Percentiles rank a stretch among this genome's conserved stretches.
These are phyloP conservation scores for Drosophila barbarae DNA, from an alignment of 2,888 invertebrate species.

Conservation along the genomic window DNA sequence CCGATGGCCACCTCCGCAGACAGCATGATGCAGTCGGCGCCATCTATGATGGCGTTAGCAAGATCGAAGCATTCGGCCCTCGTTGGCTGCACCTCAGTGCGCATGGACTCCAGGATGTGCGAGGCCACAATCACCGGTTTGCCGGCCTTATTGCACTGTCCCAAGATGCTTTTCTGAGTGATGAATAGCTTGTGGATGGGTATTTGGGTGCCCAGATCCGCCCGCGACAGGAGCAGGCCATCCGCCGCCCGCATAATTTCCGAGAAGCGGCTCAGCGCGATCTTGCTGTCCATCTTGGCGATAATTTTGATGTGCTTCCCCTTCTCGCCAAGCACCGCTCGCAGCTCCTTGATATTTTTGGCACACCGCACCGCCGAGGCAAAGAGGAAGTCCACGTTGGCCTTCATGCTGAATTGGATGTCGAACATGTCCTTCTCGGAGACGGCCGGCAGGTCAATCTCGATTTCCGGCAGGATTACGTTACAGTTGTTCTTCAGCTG, in stretches of 20 bases:
- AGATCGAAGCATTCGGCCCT: conserved; percentile 98
- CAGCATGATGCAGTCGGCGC: conserved; percentile 98
- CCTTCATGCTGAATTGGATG: conserved; percentile 91
- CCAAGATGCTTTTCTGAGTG: conserved; percentile 97
- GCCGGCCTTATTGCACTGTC: conserved; percentile 93
- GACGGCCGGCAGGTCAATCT: conserved; percentile 96
- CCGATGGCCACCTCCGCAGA: conserved; percentile 99
- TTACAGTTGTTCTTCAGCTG: conserved; percentile 95
- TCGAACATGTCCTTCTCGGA: conserved; percentile 96
- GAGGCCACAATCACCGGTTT: conserved; percentile 98
- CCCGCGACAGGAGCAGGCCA: conserved; percentile 97
- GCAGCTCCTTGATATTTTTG: conserved; percentile 89
- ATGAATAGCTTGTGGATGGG: conserved; percentile 97
- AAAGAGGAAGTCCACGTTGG: conserved; percentile 91
- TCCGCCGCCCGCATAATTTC: conserved; percentile 94
- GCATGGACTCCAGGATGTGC: conserved; percentile 98
- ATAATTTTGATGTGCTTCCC: conserved; percentile 95
- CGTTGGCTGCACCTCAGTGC: conserved; percentile 94
- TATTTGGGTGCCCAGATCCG: conserved; percentile 97
- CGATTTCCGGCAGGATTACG: conserved; percentile 94
- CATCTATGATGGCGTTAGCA: conserved; percentile 97
- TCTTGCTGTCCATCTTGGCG: conserved; percentile 98
- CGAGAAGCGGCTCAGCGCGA: conserved; percentile 93
- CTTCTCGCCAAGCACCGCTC: conserved; percentile 89
- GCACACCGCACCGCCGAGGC: conserved; percentile 97